phyloP scores from a whole-genome alignment of 1,140 invertebrate species.

The Pollicipes pollicipes region DNA sequence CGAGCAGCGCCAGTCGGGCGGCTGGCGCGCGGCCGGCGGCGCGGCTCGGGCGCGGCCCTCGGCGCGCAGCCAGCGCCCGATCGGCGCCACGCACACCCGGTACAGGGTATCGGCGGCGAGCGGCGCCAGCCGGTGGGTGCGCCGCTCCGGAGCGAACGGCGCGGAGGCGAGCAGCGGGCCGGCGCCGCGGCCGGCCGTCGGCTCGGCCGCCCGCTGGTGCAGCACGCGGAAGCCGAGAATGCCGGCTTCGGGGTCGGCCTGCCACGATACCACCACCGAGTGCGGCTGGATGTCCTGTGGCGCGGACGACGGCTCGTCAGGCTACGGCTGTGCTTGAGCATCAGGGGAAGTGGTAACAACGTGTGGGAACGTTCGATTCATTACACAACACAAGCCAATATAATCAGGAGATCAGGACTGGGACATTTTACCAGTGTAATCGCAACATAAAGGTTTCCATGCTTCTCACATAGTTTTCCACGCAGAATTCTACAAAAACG shows the following conservation, averaged over 20 bases:
- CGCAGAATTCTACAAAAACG: no score
- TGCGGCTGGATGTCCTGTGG: background rate
- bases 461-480: no score
- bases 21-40: background rate
- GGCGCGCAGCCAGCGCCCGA: background rate
- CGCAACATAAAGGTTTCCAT: no score
- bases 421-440: no score
- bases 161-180: no score
- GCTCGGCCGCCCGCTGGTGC: background rate
- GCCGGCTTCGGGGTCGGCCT: background rate
- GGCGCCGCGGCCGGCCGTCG: no score
- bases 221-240: background rate
- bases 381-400: no score
- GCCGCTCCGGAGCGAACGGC: background rate
- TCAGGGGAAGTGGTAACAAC: no score
- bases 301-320: no score
- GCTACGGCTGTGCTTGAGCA: no score
- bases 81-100: background rate
- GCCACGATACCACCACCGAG: background rate
- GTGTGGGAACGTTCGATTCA: no score
- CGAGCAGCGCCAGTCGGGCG: background rate
- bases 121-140: background rate
- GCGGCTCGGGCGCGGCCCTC: background rate
- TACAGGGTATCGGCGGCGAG: background rate
- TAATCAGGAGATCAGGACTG: no score